Evolutionary conservation across 1,140 invertebrate genomes (phyloP).

Genomic region (Cydia pomonella): DNA sequence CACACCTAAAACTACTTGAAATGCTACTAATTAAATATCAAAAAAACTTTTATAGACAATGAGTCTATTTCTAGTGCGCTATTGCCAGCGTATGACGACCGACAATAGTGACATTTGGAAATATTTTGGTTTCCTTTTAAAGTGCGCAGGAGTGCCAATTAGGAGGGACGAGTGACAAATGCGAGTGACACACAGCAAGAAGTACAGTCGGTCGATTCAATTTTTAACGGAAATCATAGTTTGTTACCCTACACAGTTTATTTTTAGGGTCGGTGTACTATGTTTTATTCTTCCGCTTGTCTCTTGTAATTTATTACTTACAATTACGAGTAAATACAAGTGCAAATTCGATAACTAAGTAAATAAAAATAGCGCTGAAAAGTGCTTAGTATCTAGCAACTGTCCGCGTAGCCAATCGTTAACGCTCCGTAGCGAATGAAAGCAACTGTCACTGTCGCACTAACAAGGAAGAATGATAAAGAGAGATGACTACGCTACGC

Average conservation of each 20-base stretch:
- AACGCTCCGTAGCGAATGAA: no score
- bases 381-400: no score
- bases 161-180: conserved; percentile 45
- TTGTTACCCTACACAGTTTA: neutral
- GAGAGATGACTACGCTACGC: no score
- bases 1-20: neutral
- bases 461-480: no score
- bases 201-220: conserved; percentile 22
- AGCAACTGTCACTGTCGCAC: no score
- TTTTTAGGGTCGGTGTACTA: no score
- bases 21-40: neutral
- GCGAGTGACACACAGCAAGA: conserved; percentile 37
- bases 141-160: conserved; percentile 46
- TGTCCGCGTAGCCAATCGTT: no score
- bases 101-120: conserved; percentile 10
- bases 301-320: no score
- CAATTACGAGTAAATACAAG: no score
- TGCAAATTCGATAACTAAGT: no score
- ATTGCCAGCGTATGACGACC: conserved; percentile 23
- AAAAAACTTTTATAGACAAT: neutral
- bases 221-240: neutral
- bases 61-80: conserved; percentile 9
- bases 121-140: conserved; percentile 34
- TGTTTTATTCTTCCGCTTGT: no score
- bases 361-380: no score